Conservation (phyloP, 1,140 invertebrate genomes). For the Drosophila kohkoa region DNA sequence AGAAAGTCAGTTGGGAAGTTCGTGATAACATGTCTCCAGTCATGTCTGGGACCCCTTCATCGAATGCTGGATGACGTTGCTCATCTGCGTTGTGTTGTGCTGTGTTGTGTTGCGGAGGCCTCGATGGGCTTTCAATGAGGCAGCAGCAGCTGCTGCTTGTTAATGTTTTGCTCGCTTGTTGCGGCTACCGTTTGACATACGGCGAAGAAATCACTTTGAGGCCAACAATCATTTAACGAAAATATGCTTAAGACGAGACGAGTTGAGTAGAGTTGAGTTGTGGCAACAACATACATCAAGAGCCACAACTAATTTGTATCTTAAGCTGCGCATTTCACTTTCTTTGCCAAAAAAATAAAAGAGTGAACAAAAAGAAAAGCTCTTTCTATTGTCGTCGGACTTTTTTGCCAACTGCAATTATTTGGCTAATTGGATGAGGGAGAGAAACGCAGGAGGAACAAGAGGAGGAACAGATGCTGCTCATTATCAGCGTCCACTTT, state of each 20-base stretch:
- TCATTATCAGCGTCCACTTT: slow-evolving; percentile 46
- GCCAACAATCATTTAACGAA: slow-evolving; percentile 26
- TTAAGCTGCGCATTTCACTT: slow-evolving; percentile 34
- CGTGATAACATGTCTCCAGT: slow-evolving; percentile 69
- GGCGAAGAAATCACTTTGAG: slow-evolving; percentile 10
- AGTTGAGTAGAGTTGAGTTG: too few relatives aligned
- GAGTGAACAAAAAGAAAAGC: slow-evolving; percentile 12
- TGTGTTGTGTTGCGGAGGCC: slow-evolving; percentile 4
- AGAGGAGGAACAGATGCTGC: background rate
- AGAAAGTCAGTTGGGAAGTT: slow-evolving; percentile 67
- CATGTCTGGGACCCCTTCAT: background rate
- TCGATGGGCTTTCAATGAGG: slow-evolving; percentile 34
- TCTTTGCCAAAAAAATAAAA: slow-evolving; percentile 18
- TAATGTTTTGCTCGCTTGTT: slow-evolving; percentile 16
- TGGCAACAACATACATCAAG: background rate
- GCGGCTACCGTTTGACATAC: slow-evolving; percentile 64
- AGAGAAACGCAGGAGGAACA: background rate
- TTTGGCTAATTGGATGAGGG: slow-evolving; percentile 46
- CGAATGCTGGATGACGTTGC: slow-evolving; percentile 54
- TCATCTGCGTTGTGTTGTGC: slow-evolving; percentile 45
- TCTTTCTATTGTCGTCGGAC: background rate
- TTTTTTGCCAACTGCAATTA: slow-evolving; percentile 20
- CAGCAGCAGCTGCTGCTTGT: slow-evolving; percentile 28
- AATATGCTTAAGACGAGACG: slow-evolving; percentile 11
- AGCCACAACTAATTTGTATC: slow-evolving; percentile 14